Evolutionary conservation across 2,113 vertebrate species (phyloP).

Genomic region (Platanista minor): DNA sequence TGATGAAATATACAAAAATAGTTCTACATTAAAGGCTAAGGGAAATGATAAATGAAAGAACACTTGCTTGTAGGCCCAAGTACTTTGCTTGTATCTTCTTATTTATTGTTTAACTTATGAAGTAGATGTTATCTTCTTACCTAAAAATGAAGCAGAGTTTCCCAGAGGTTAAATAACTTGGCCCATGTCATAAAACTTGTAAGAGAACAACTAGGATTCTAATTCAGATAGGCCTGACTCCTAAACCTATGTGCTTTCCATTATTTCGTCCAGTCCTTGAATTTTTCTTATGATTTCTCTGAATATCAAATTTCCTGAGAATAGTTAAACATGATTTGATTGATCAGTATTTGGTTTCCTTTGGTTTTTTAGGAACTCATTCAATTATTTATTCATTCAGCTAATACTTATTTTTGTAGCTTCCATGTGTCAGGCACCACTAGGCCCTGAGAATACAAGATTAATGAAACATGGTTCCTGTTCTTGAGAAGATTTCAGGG

Average conservation of each 20-base stretch:
- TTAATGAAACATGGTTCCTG: not conserved
- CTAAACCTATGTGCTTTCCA: not conserved
- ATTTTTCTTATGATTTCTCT: not conserved
- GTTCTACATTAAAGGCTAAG: not conserved
- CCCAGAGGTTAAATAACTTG: not conserved
- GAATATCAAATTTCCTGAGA: not conserved
- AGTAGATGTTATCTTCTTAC: not conserved
- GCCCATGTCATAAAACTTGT: not conserved
- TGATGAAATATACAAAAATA: not conserved
- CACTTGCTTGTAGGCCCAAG: not conserved
- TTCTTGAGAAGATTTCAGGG: not conserved
- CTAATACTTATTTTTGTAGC: constrained; percentile 43
- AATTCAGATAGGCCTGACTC: not conserved
- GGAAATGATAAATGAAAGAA: not conserved
- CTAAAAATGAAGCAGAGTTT: not conserved
- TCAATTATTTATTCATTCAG: constrained; percentile 43
- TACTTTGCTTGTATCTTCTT: not conserved
- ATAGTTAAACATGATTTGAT: constrained; percentile 13
- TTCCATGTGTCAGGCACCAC: not conserved
- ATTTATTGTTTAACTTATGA: not conserved
- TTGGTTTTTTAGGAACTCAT: constrained; percentile 18
- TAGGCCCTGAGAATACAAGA: not conserved
- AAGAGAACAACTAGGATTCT: not conserved
- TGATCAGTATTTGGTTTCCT: constrained; percentile 31
- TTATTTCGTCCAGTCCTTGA: not conserved